Conservation (phyloP, 30 jellyfish, hydroid and myxozoan genomes). For the Aurelia sp. region DNA sequence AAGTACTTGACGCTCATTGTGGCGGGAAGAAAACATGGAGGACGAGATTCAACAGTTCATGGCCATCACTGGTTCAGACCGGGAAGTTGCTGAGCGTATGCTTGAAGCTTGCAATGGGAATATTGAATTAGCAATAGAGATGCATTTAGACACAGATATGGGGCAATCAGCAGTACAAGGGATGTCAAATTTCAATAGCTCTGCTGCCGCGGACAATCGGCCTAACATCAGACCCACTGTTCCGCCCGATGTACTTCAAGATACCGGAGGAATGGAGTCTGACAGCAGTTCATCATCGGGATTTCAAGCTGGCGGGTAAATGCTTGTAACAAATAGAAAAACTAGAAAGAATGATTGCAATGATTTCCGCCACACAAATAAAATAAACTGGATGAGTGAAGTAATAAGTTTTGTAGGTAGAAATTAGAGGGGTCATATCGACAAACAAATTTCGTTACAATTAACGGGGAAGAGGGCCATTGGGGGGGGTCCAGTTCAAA, state of each 20-base stretch:
- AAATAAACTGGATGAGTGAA: no score
- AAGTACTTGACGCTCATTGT: constrained; percentile 45
- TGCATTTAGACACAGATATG: constrained; percentile 86
- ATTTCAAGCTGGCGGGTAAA: constrained; percentile 29
- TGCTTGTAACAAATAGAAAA: no score
- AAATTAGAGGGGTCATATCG: no score
- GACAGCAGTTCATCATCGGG: constrained; percentile 47
- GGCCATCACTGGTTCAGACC: constrained; percentile 84
- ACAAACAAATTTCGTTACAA: no score
- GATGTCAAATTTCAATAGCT: constrained; percentile 6
- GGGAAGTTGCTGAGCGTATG: constrained; percentile 72
- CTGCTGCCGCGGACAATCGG: background rate
- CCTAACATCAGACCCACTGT: constrained; percentile 31
- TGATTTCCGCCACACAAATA: no score
- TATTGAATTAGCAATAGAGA: constrained; percentile 81
- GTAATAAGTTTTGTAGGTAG: no score
- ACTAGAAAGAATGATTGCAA: no score
- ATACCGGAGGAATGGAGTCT: constrained; percentile 21
- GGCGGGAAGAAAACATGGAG: constrained; percentile 77
- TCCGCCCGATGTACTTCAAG: constrained; percentile 56
- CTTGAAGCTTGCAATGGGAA: constrained; percentile 89
- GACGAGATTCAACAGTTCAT: constrained; percentile 70
- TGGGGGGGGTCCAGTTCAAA: no score
- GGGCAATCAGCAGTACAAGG: constrained; percentile 13
- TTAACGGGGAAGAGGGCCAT: no score